Evolutionary conservation across 2,113 vertebrate species (phyloP).

Genomic region (Paralichthys olivaceus): DNA sequence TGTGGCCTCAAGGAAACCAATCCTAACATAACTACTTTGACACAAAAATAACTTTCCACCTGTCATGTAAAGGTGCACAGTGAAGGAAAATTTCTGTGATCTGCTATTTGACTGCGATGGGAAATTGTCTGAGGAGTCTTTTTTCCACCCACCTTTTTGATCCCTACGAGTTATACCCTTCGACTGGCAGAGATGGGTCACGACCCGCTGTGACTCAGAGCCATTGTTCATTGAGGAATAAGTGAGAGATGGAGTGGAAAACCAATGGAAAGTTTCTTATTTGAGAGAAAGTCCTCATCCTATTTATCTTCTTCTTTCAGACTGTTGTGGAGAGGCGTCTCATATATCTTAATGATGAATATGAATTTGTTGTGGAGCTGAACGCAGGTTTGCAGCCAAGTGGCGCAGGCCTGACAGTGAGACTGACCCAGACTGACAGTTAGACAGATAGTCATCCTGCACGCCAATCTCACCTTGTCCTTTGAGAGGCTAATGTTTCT

Average conservation of each 20-base stretch:
- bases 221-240: slow-evolving; percentile 64
- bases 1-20: not conserved
- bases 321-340: slow-evolving; percentile 40
- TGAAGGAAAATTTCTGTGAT: slow-evolving; percentile 31
- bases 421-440: slow-evolving; percentile 60
- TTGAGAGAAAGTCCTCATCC: slow-evolving; percentile 26
- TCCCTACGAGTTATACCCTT: slow-evolving; percentile 21
- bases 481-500: slow-evolving; percentile 74
- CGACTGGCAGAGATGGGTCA: slow-evolving; percentile 48
- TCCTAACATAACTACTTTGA: slow-evolving; percentile 18
- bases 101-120: slow-evolving; percentile 29
- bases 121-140: slow-evolving; percentile 14
- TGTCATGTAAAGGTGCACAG: slow-evolving; percentile 31
- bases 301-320: slow-evolving; percentile 57
- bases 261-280: slow-evolving; percentile 59
- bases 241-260: slow-evolving; percentile 37
- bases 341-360: slow-evolving; percentile 59
- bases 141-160: slow-evolving; percentile 43
- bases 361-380: slow-evolving; percentile 30
- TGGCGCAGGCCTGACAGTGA: slow-evolving; percentile 53
- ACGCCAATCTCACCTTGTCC: slow-evolving; percentile 70
- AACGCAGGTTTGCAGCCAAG: slow-evolving; percentile 46
- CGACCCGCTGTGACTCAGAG: slow-evolving; percentile 43
- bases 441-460: slow-evolving; percentile 73
- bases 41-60: slow-evolving; percentile 6